phyloP scores from a whole-genome alignment of 1,140 invertebrate species.

The Cardiocondyla obscurior region DNA sequence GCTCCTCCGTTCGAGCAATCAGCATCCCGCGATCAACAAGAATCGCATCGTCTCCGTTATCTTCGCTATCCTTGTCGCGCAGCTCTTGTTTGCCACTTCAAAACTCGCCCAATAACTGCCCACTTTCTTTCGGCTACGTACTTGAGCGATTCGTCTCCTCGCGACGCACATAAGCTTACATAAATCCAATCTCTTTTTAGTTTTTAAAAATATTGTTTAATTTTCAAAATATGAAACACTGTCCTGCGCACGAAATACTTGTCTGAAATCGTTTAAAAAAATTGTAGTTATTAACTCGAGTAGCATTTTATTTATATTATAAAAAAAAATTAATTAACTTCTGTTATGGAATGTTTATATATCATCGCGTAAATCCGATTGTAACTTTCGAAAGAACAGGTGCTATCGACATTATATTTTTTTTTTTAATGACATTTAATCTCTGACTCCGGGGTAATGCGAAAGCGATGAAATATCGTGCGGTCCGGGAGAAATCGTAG shows the following conservation, averaged over 20 bases:
- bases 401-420: slow-evolving; percentile 37
- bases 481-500: background rate
- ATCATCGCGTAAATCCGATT: background rate
- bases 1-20: slow-evolving; percentile 77
- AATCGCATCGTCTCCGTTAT: slow-evolving; percentile 65
- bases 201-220: background rate
- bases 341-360: background rate
- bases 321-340: background rate
- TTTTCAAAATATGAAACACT: background rate
- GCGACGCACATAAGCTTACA: background rate
- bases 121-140: slow-evolving; percentile 44
- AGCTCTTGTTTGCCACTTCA: slow-evolving; percentile 60
- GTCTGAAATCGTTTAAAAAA: background rate
- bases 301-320: background rate
- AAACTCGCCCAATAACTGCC: slow-evolving; percentile 8
- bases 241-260: background rate
- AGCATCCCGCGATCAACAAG: slow-evolving; percentile 73
- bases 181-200: background rate
- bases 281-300: background rate
- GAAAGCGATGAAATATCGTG: slow-evolving; percentile 9
- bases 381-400: slow-evolving; percentile 12
- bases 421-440: background rate
- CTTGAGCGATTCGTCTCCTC: slow-evolving; percentile 19
- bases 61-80: slow-evolving; percentile 56
- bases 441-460: background rate